These are phyloP conservation scores for Damaliscus lunatus DNA, from an alignment of 2,113 vertebrate genomes.

Conservation along the genomic window DNA sequence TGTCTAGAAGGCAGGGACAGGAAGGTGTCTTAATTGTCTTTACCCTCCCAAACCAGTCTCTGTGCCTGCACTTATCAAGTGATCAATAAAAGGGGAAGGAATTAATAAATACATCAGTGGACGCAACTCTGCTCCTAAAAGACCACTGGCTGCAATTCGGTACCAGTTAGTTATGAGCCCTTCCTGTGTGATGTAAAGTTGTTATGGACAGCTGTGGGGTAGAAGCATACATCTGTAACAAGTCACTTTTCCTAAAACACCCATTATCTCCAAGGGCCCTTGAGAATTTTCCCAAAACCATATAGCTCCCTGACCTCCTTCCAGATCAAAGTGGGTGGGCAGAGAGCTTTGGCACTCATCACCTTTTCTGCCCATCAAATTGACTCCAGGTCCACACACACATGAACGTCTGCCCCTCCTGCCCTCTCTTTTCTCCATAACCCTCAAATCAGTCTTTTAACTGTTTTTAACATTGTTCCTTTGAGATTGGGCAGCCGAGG, in stretches of 20 bases:
- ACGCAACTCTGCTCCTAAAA: background rate
- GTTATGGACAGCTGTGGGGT: background rate
- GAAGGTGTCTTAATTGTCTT: background rate
- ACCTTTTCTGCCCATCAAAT: background rate
- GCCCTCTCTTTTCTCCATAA: background rate
- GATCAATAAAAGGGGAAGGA: background rate
- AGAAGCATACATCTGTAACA: background rate
- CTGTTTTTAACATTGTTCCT: background rate
- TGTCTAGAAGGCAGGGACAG: background rate
- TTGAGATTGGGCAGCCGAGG: background rate
- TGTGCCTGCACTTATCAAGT: background rate
- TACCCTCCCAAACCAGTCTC: background rate
- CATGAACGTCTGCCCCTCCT: background rate
- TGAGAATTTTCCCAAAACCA: background rate
- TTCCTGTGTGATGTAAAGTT: background rate
- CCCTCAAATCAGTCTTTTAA: background rate
- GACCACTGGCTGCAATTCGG: background rate
- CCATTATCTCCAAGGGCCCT: background rate
- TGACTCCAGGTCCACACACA: background rate
- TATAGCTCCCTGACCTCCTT: background rate
- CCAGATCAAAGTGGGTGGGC: background rate
- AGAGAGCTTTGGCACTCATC: background rate
- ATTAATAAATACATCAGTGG: no score
- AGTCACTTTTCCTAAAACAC: background rate
- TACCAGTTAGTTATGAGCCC: background rate